Conservation (phyloP, 2,797 vertebrate genomes). For the Botia almorhae region DNA sequence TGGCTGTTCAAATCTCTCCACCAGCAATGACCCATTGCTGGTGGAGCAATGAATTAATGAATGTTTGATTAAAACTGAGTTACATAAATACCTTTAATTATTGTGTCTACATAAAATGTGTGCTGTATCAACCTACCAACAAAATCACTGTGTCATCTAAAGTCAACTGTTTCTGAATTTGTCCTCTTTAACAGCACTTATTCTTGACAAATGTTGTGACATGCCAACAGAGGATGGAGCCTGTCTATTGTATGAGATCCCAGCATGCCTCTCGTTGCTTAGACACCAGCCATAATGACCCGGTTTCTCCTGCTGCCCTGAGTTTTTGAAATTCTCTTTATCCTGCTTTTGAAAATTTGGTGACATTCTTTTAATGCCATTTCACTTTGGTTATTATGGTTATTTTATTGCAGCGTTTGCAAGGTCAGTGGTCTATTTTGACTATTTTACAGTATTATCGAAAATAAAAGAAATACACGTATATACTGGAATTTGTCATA, state of each 20-base stretch:
- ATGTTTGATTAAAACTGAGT: slow-evolving; percentile 26
- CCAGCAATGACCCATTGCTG: slow-evolving; percentile 16
- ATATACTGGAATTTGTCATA: too few relatives aligned
- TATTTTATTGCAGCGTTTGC: not conserved
- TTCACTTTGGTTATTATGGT: not conserved
- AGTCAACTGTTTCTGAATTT: slow-evolving; percentile 58
- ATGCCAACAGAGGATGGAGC: slow-evolving; percentile 63
- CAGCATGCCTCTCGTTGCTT: slow-evolving; percentile 73
- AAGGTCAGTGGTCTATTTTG: not conserved
- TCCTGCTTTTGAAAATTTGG: slow-evolving; percentile 59
- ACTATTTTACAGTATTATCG: slow-evolving; percentile 18
- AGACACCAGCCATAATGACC: slow-evolving; percentile 71
- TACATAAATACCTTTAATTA: slow-evolving; percentile 17
- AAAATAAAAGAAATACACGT: not conserved
- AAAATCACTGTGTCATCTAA: slow-evolving; percentile 54
- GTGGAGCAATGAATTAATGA: too few relatives aligned
- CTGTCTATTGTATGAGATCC: slow-evolving; percentile 66
- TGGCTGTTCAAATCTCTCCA: slow-evolving; percentile 27
- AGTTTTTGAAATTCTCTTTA: slow-evolving; percentile 51
- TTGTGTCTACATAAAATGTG: slow-evolving; percentile 1
- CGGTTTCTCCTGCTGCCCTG: slow-evolving; percentile 49
- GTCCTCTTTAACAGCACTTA: slow-evolving; percentile 64
- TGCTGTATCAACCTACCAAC: not conserved
- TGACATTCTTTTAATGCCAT: slow-evolving; percentile 59
- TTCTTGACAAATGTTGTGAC: slow-evolving; percentile 73